A percentile compares a stretch with the other conserved stretches of the same genome.
These are phyloP conservation scores for Diplogasteroides magnus DNA, from an alignment of 1,140 invertebrate species.

Conservation along the genomic window DNA sequence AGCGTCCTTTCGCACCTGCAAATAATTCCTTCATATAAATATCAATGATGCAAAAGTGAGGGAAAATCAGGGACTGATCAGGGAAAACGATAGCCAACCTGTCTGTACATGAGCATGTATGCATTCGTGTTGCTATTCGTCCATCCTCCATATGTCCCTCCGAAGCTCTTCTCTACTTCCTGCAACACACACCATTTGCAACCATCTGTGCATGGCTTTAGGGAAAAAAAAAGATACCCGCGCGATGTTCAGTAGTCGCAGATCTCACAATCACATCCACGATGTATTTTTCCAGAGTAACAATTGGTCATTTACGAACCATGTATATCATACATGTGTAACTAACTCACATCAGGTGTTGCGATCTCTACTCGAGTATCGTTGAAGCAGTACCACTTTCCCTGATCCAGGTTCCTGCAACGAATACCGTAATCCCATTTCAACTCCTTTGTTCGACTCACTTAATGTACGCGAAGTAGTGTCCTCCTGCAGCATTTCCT, in stretches of 20 bases:
- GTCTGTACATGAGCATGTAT: slow-evolving; percentile 86
- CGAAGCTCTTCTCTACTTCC: slow-evolving; percentile 78
- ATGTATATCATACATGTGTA: no score
- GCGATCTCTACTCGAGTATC: slow-evolving; percentile 61
- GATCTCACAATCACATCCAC: no score
- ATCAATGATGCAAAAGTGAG: background rate
- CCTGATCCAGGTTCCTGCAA: slow-evolving; percentile 60
- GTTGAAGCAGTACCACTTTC: slow-evolving; percentile 64
- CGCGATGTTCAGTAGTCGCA: no score
- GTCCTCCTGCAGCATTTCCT: slow-evolving; percentile 81
- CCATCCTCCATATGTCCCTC: slow-evolving; percentile 62
- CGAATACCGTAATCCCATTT: background rate
- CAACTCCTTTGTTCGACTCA: slow-evolving; percentile 57
- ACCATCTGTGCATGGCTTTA: no score
- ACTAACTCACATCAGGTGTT: no score
- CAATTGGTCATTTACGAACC: no score
- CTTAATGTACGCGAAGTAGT: slow-evolving; percentile 90
- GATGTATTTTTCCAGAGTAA: no score
- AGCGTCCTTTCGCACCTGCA: slow-evolving; percentile 55
- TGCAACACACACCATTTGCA: no score
- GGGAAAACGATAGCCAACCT: slow-evolving; percentile 64
- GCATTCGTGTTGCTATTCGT: slow-evolving; percentile 75
- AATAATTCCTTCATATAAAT: slow-evolving; percentile 61
- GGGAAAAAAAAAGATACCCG: no score
- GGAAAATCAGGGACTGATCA: no score